phyloP scores from a whole-genome alignment of 2,797 vertebrate species.

The Okamejei kenojei region DNA sequence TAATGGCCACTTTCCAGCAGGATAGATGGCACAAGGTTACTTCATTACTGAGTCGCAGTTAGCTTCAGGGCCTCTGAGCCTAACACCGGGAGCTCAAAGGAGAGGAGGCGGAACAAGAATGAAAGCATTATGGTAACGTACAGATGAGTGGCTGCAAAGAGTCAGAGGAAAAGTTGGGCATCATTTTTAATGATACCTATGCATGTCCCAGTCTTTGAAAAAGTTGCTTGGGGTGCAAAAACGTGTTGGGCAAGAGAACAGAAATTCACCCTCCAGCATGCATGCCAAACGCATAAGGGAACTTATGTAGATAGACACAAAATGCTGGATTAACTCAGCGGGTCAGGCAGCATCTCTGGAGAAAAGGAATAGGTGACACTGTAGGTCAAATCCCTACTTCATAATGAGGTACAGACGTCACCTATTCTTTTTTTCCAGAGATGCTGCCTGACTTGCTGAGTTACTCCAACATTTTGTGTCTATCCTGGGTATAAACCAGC shows the following conservation, averaged over 20 bases:
- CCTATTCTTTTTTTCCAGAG: too few relatives aligned
- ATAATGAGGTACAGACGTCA: too few relatives aligned
- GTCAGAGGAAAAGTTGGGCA: neutral
- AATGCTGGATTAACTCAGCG: too few relatives aligned
- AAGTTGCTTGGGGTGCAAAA: neutral
- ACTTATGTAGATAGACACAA: too few relatives aligned
- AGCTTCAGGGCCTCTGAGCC: neutral
- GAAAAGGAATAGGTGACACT: too few relatives aligned
- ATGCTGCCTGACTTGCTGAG: too few relatives aligned
- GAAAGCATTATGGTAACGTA: neutral
- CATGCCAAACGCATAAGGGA: too few relatives aligned
- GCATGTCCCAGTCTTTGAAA: neutral
- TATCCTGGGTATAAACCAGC: too few relatives aligned
- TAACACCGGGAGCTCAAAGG: neutral
- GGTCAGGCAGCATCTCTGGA: too few relatives aligned
- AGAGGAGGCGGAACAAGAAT: neutral
- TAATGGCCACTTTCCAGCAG: slow-evolving; percentile 2
- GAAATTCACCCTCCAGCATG: too few relatives aligned
- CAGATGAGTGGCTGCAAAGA: neutral
- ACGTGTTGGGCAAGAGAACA: neutral
- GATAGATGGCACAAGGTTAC: neutral
- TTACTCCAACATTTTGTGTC: too few relatives aligned
- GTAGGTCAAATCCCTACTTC: too few relatives aligned
- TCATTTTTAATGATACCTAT: neutral
- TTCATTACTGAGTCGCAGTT: slow-evolving; percentile 15